Evolutionary conservation across 2,888 invertebrate genomes (phyloP).

Genomic region (Xestia xanthographa): DNA sequence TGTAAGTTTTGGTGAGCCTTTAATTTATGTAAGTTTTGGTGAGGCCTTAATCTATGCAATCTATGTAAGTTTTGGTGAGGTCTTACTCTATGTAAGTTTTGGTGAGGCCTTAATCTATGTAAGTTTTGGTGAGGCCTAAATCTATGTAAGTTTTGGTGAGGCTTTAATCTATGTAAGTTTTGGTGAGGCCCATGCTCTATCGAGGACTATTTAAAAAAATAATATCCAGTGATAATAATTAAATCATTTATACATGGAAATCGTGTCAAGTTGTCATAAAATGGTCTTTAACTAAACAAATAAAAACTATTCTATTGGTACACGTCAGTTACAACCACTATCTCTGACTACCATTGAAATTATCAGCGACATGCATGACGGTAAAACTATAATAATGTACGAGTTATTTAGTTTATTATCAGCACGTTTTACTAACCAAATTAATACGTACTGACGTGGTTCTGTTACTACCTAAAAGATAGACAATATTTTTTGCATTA

Average conservation of each 20-base stretch:
- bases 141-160: too few species aligned
- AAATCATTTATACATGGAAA: neutral
- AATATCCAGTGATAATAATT: neutral
- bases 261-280: neutral
- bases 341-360: conserved; percentile 32
- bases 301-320: conserved; percentile 26
- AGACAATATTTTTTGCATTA: neutral
- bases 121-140: too few species aligned
- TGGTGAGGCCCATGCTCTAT: neutral
- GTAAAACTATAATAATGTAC: conserved; percentile 17
- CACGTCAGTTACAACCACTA: conserved; percentile 41
- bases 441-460: conserved; percentile 27
- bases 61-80: too few species aligned
- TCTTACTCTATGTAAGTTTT: too few species aligned
- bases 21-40: too few species aligned
- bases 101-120: too few species aligned
- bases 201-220: neutral
- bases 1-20: too few species aligned
- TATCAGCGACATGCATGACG: conserved; percentile 37
- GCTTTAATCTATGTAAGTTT: too few species aligned
- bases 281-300: neutral
- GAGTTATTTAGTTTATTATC: conserved; percentile 41
- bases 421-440: conserved; percentile 13
- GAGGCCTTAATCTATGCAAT: too few species aligned
- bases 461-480: conserved; percentile 16